Percentiles rank a stretch among this genome's conserved stretches.
Conservation (phyloP, 2,888 invertebrate genomes). For the Euplexia lucipara region DNA sequence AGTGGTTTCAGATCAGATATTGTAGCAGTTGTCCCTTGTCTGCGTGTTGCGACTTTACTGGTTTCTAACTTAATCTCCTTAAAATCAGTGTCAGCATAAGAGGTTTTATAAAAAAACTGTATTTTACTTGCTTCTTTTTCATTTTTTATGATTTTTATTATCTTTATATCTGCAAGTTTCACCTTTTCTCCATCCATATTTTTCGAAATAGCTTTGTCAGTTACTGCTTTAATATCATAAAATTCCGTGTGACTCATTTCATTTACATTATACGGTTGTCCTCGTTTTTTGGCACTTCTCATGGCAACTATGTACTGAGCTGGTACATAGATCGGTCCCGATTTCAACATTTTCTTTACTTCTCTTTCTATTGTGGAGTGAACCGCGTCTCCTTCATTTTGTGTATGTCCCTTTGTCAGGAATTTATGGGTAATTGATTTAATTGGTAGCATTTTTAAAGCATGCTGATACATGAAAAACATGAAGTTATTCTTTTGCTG, state of each 20-base stretch:
- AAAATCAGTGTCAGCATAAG: conserved; percentile 15
- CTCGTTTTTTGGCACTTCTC: conserved; percentile 41
- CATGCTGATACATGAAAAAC: conserved; percentile 33
- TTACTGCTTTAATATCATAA: conserved; percentile 40
- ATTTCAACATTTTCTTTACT: conserved; percentile 28
- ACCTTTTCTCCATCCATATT: conserved; percentile 25
- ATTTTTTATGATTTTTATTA: conserved; percentile 10
- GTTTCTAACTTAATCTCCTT: conserved; percentile 16
- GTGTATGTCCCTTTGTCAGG: conserved; percentile 49
- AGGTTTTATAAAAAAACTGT: conserved; percentile 11
- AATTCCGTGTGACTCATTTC: conserved; percentile 43
- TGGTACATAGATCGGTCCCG: conserved; percentile 41
- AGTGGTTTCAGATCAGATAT: conserved; percentile 15
- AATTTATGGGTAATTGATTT: conserved; percentile 51
- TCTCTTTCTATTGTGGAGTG: conserved; percentile 43
- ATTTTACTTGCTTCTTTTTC: conserved; percentile 10
- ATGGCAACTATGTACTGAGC: conserved; percentile 37
- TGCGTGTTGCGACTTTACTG: conserved; percentile 11
- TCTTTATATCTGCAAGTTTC: conserved; percentile 24
- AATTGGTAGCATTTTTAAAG: conserved; percentile 28
- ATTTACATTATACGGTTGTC: conserved; percentile 38
- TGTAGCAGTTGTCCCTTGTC: conserved; percentile 13
- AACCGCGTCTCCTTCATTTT: conserved; percentile 49
- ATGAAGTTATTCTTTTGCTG: conserved; percentile 41
- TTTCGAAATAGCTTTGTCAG: conserved; percentile 17